Conservation (phyloP, 2,113 vertebrate species). For the Lipophrys pholis region DNA sequence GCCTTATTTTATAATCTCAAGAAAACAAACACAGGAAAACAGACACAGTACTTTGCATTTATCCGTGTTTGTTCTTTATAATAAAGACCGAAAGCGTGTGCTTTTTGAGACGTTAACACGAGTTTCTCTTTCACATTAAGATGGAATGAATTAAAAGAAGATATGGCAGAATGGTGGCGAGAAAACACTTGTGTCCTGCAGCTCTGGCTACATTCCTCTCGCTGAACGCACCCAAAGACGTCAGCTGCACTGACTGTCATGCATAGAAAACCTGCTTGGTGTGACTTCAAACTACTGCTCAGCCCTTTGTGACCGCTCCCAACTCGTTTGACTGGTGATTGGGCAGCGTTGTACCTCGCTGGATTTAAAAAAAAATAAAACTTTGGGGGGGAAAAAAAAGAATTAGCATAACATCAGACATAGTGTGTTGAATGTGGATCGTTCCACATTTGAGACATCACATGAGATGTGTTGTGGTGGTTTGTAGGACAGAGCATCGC, state of each 20-base stretch:
- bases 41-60: too few species aligned
- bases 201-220: too few species aligned
- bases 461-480: slow-evolving; percentile 42
- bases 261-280: slow-evolving; percentile 16
- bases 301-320: slow-evolving; percentile 25
- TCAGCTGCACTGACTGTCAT: too few species aligned
- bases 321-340: slow-evolving; percentile 23
- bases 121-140: background rate
- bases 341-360: slow-evolving; percentile 2
- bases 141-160: too few species aligned
- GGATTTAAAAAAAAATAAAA: slow-evolving; percentile 29
- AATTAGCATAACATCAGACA: slow-evolving; percentile 50
- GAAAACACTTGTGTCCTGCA: too few species aligned
- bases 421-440: slow-evolving; percentile 52
- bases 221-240: too few species aligned
- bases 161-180: too few species aligned
- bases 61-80: background rate
- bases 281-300: slow-evolving; percentile 8
- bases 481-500: slow-evolving; percentile 58
- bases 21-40: too few species aligned
- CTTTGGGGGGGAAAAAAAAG: too few species aligned
- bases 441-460: slow-evolving; percentile 61
- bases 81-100: background rate
- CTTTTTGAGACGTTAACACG: background rate
- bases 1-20: too few species aligned